Base-by-base conservation (phyloP, 2,888 invertebrate genomes). In the Lepidocyrtoides sp. region DNA sequence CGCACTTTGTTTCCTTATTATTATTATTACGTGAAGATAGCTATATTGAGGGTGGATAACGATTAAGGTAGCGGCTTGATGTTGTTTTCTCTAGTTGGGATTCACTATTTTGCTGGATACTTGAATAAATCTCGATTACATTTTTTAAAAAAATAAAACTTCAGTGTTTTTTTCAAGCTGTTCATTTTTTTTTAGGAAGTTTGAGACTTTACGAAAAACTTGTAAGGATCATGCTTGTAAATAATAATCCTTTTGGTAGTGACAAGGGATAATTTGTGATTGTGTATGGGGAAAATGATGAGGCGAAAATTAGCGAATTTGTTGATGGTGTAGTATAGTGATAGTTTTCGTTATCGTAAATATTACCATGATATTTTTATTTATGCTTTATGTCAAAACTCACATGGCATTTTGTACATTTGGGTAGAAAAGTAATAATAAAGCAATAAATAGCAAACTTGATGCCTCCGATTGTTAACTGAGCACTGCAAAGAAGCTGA, bases 341-440 rank as follows among this genome's bases (percentile, higher is more conserved):
- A 32, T 75, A 7, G 41, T 75, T 57, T 41, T 60, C 60, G 20
- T 81, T 23, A 57, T 57, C 41, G 23, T 81, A 41, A 81, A 81
- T 57, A 17, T 60, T 60, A 57, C 57, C 51, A 29, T 54, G 77
- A 29, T 23, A 29, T 81, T 36, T 57, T 60, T 60, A 81, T 57
- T 81, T 81, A 81, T 81, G 81, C 23, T 60, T 36, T 0, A 60
- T 81, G 81, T 60, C 81, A 77, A 77, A 77, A 60, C 10, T 14
- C 57, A 60, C 81, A 81, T 23, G 57, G 17, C 36, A 57, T 57
- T 81, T 7, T 23, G 32, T 20, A 12, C n/a, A 20, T 36, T 79
- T 79, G 77, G 26, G 26, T 48, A n/a, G n/a, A n/a, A n/a, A n/a
- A 75, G 75, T 48, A 48, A 75, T 75, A 75, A 75, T 32, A 44